Evolutionary conservation across 2,797 vertebrate genomes (phyloP), one percentile per base, ranked within the genome.

Genomic region (Aselliscus stoliczkanus): DNA sequence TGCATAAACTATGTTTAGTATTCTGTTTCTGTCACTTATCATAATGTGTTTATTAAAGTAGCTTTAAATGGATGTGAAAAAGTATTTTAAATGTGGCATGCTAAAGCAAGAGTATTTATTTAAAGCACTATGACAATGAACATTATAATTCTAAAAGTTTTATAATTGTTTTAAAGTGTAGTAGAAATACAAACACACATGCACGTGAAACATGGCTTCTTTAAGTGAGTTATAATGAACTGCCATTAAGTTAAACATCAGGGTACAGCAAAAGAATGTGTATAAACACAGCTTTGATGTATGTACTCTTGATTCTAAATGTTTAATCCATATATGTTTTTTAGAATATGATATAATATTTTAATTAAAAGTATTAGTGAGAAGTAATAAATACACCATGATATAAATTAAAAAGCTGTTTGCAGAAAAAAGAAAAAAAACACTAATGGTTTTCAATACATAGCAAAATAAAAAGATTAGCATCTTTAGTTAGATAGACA

Each of bases 221-320:
- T 75, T 84, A 64, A 77, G 21, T 60, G 31, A 91, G 25, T 2
- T 76, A 2, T 25, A 64, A 50, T 13, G 3, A 85, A 64, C 7
- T 56, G 4, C 39, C 39, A 84, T 70, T 83, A 39, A 81, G 15
- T 23, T 75, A 69, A 84, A 29, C 7, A 73, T 31, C 18, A 73
- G 20, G 1, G 1, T 27, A 52, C 1, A 65, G 14, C 10, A 13
- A 69, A 65, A 50, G 0, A 20, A 0, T 75, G 7, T 72, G 20
- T 73, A 50, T 81, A 88, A 88, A 25, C 27, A 17, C 25, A 88
- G 25, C 21, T 14, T 84, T 31, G n/a, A 21, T 54, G 47, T 60
- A 37, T 56, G 13, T 1, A 39, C 4, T 73, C 4, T 64, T 67
- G 4, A 60, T 17, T 84, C 47, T 67, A 64, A 94, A 34, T 75